Evolutionary conservation across 2,113 vertebrate genomes (phyloP).

Genomic region (Eurystomus gularis): DNA sequence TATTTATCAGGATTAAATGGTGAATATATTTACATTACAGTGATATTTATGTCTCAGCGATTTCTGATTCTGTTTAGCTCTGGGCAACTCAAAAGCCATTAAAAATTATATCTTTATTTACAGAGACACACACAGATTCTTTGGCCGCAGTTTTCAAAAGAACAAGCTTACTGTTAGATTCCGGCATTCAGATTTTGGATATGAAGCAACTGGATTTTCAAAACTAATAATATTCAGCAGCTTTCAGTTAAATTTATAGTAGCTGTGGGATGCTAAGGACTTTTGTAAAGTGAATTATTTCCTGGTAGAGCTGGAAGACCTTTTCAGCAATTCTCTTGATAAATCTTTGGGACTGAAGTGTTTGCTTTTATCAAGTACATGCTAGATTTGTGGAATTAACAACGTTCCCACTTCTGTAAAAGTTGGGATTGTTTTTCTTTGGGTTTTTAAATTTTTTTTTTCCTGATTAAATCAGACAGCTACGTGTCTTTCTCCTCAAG

Average conservation of each 20-base stretch:
- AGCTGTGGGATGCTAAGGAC: neutral
- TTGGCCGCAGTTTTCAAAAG: neutral
- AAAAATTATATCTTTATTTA: neutral
- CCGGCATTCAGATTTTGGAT: neutral
- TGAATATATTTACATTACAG: conserved; percentile 41
- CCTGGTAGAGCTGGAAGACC: neutral
- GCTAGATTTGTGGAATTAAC: neutral
- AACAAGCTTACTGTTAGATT: neutral
- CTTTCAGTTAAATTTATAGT: neutral
- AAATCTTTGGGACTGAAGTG: neutral
- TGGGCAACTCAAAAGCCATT: conserved; percentile 12
- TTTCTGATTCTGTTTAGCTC: conserved; percentile 20
- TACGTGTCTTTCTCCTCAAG: neutral
- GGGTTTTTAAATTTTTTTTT: neutral
- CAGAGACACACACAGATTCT: neutral
- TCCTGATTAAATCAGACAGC: neutral
- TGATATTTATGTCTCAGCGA: conserved; percentile 16
- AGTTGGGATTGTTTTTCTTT: neutral
- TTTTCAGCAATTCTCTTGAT: neutral
- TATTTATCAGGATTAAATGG: conserved; percentile 52
- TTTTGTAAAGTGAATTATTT: neutral
- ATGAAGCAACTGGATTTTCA: neutral
- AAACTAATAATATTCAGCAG: neutral
- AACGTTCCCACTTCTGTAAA: neutral
- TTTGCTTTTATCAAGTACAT: neutral